Percentiles rank a stretch among this genome's conserved stretches.
Conservation (phyloP, 2,888 invertebrate genomes). For the Tipula vernalis region DNA sequence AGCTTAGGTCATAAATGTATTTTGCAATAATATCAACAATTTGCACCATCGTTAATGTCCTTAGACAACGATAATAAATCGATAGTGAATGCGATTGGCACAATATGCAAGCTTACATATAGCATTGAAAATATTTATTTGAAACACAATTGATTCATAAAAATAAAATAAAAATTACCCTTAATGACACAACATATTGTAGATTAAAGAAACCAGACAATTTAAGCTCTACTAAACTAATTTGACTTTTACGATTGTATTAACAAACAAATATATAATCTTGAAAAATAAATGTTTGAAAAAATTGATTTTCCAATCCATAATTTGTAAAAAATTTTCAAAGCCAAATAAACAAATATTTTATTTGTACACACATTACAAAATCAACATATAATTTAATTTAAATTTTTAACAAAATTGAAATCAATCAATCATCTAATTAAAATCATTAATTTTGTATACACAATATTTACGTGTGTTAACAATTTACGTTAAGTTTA, state of each 20-base stretch:
- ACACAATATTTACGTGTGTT: neutral
- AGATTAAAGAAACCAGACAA: neutral
- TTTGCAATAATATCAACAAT: too few relatives aligned
- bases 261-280: neutral
- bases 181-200: neutral
- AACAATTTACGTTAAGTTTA: neutral
- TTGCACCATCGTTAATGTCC: too few relatives aligned
- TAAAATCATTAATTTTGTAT: neutral
- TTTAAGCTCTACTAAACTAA: neutral
- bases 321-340: neutral
- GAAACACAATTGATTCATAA: neutral
- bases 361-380: neutral
- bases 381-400: neutral
- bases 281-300: neutral
- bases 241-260: neutral
- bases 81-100: too few relatives aligned
- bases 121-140: neutral
- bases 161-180: neutral
- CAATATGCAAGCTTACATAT: neutral
- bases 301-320: neutral
- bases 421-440: neutral
- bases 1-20: too few relatives aligned
- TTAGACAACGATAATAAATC: too few relatives aligned
- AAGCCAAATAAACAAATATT: neutral
- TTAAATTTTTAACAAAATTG: neutral